Conservation (phyloP, 37 sponge, comb jelly and placozoan species). For the Theonella swinhoei region DNA sequence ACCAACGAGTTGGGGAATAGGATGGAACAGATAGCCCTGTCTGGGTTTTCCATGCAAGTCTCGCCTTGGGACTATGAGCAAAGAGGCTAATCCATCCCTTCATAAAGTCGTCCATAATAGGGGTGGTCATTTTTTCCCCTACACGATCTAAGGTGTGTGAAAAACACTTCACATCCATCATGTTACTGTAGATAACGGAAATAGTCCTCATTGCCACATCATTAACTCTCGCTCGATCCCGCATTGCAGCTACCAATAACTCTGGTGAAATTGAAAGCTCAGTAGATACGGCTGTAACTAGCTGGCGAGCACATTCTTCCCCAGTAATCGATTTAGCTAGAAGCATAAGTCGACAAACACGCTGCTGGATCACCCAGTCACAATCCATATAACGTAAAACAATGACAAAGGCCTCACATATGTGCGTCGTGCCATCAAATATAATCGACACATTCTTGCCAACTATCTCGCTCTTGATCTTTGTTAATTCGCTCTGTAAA, state of each 20-base stretch:
- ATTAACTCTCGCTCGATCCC: constrained; percentile 1
- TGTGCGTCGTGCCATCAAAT: constrained; percentile 40
- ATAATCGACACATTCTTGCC: constrained; percentile 17
- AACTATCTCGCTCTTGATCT: constrained; percentile 2
- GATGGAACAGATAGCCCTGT: constrained; percentile 5
- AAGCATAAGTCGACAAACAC: constrained; percentile 30
- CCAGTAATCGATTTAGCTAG: constrained; percentile 32
- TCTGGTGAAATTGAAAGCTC: constrained; percentile 5
- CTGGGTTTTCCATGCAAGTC: neutral
- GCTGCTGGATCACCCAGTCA: constrained; percentile 14
- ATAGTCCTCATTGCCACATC: neutral
- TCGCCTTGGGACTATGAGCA: neutral
- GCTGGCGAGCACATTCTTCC: constrained; percentile 21
- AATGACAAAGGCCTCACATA: constrained; percentile 32
- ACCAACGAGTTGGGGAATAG: constrained; percentile 19
- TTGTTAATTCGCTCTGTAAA: neutral
- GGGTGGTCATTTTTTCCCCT: too few species aligned
- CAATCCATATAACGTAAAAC: constrained; percentile 26
- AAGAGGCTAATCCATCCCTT: neutral
- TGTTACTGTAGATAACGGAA: neutral
- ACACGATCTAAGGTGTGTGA: too few species aligned
- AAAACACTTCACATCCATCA: too few species aligned
- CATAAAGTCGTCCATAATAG: neutral
- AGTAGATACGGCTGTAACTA: neutral
- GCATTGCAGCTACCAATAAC: neutral